Conservation (phyloP, 2,888 invertebrate genomes). For the Drosophila austrosaltans region DNA sequence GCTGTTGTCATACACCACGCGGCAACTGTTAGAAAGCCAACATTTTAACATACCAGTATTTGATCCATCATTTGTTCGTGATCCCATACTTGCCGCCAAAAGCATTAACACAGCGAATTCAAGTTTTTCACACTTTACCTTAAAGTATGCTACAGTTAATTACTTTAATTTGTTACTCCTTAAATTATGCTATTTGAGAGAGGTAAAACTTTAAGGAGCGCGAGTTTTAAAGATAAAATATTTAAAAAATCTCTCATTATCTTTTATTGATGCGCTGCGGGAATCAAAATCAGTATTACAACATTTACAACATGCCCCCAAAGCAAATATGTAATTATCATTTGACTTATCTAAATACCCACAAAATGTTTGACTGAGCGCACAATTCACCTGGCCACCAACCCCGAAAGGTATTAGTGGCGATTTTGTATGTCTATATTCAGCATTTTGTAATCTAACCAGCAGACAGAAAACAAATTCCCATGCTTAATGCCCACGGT, state of each 20-base stretch:
- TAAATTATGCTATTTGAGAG: background rate
- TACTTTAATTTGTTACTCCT: background rate
- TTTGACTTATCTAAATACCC: constrained; percentile 27
- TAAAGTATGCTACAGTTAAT: background rate
- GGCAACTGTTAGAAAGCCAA: no score
- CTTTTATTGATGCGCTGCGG: no score
- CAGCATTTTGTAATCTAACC: constrained; percentile 53
- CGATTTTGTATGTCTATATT: constrained; percentile 19
- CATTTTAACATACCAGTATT: background rate
- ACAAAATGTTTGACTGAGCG: constrained; percentile 1
- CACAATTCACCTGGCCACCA: background rate
- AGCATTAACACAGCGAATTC: background rate
- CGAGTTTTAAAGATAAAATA: background rate
- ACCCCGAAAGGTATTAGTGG: constrained; percentile 28
- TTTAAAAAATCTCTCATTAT: background rate
- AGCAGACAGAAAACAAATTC: constrained; percentile 46
- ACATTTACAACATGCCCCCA: constrained; percentile 8
- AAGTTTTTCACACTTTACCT: background rate
- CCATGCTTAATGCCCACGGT: constrained; percentile 38
- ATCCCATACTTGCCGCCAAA: background rate
- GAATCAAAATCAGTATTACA: constrained; percentile 15
- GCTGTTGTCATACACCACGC: no score
- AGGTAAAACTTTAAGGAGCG: background rate
- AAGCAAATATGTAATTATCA: constrained; percentile 28
- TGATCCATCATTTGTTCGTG: constrained; percentile 4